phyloP scores from a whole-genome alignment of 2,113 vertebrate species.

The Bucco capensis region DNA sequence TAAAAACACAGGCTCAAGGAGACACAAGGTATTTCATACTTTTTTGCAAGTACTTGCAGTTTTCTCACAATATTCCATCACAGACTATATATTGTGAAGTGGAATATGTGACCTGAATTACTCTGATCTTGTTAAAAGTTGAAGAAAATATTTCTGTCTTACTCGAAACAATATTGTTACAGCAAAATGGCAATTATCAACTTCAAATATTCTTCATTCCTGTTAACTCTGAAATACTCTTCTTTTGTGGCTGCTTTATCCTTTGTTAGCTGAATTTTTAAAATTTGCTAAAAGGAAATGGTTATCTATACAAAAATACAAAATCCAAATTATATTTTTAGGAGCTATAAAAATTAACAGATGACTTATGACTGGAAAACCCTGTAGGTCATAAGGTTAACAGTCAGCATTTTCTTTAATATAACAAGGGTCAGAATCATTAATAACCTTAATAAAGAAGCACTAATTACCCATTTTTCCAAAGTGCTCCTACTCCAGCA shows the following conservation, averaged over 20 bases:
- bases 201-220: not conserved
- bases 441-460: constrained; percentile 31
- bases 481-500: not conserved
- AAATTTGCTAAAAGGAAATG: not conserved
- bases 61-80: not conserved
- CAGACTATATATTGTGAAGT: not conserved
- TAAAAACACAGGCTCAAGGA: not conserved
- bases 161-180: not conserved
- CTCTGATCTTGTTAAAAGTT: not conserved
- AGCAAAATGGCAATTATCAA: not conserved
- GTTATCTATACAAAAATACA: not conserved
- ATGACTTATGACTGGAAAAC: not conserved
- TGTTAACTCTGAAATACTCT: not conserved
- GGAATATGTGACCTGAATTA: not conserved
- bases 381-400: constrained; percentile 1
- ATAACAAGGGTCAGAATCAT: not conserved
- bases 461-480: not conserved
- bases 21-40: not conserved
- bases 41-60: not conserved
- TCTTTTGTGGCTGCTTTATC: not conserved
- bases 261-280: not conserved
- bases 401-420: constrained; percentile 24
- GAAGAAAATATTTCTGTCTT: not conserved
- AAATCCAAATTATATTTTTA: not conserved
- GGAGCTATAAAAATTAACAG: not conserved